phyloP scores from a whole-genome alignment of 1,140 invertebrate species.

The Acyrthosiphon pisum region DNA sequence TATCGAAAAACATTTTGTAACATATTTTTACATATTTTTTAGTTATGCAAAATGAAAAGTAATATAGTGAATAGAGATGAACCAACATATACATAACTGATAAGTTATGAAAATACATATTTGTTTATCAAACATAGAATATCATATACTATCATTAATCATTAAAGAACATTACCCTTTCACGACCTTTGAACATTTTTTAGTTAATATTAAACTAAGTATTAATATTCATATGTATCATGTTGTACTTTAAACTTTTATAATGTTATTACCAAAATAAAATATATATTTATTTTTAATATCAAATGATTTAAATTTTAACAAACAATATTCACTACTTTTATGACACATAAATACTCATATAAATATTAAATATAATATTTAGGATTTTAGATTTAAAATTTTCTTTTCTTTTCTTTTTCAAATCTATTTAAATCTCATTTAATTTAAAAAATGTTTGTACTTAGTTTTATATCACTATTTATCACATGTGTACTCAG shows the following conservation, averaged over 20 bases:
- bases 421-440: too few relatives aligned
- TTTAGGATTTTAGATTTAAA: too few relatives aligned
- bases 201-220: constrained; percentile 3
- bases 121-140: neutral
- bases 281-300: constrained; percentile 8
- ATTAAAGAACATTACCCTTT: constrained; percentile 30
- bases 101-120: neutral
- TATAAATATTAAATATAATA: too few relatives aligned
- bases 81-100: neutral
- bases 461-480: neutral
- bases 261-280: neutral
- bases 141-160: constrained; percentile 7
- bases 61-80: neutral
- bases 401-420: too few relatives aligned
- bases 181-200: constrained; percentile 25
- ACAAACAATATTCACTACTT: neutral
- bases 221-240: constrained; percentile 1
- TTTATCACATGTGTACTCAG: neutral
- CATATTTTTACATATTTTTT: constrained; percentile 4
- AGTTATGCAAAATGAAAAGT: neutral
- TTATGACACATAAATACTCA: too few relatives aligned
- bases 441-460: neutral
- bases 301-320: constrained; percentile 1
- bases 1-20: neutral
- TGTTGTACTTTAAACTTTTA: constrained; percentile 26